Evolutionary conservation across 53 echinoderm and acorn worm species (phyloP), one percentile per base, ranked within the genome.

Genomic region (Astropecten irregularis): DNA sequence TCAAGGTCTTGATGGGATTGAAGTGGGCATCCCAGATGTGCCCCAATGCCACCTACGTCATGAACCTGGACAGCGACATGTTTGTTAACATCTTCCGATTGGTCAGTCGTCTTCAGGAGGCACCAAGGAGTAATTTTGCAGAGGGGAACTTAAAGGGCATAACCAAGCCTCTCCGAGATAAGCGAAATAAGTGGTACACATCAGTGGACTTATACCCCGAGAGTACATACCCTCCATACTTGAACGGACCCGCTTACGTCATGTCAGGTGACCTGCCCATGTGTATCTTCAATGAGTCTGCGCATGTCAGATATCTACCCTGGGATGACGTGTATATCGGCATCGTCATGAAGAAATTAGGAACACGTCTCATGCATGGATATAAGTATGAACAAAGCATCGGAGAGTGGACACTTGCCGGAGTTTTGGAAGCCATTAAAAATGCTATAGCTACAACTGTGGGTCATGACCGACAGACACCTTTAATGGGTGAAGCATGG

Each of bases 311-410:
- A 0, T 76, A 73, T 68, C 38, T 84, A 40, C 53, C 76, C 25
- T 74, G 84, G 74, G 89, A 89, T 23, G 89, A 89, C 44, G 89
- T 83, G 7, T 89, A 73, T 31, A 74, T 84, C 23, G 89, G 89
- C 56, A 22, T 74, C 13, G 74, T 74, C 57, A 74, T 74, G 74
- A 54, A 55, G 56, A 56, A 25, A 22, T 2, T 67, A 2, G 67
- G 67, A 5, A 28, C 34, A 22, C 39, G 16, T 39, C 27, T 42
- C n/a, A 19, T 7, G 22, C 22, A 40, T 21, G 67, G 67, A 5
- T 7, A 40, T 9, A 39, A 40, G 9, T 67, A 34, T 13, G 67
- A 67, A 11, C 6, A 42, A 11, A 6, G 42, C n/a, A n/a, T n/a
- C n/a, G n/a, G n/a, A n/a, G n/a, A n/a, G n/a, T n/a, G 11, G 42